Evolutionary conservation across 2,888 invertebrate genomes (phyloP).

Genomic region (Vesta saturnalis): DNA sequence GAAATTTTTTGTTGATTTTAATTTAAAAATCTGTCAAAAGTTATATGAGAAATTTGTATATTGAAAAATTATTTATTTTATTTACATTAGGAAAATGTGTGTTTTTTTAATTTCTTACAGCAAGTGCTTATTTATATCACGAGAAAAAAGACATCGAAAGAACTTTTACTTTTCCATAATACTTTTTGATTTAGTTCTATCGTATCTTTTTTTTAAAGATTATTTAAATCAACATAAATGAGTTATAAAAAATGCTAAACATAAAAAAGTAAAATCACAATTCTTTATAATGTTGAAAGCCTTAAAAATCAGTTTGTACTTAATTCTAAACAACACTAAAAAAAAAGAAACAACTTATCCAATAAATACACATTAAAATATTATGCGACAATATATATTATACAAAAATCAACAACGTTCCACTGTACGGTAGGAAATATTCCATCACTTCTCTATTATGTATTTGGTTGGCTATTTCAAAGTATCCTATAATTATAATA

Average conservation of each 20-base stretch:
- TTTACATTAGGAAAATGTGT: constrained; percentile 38
- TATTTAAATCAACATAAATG: constrained; percentile 20
- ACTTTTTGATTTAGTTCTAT: constrained; percentile 4
- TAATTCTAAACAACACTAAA: constrained; percentile 5
- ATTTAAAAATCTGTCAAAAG: too few species aligned
- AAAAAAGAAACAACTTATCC: not conserved
- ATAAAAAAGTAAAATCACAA: constrained; percentile 6
- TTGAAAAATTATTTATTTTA: constrained; percentile 40
- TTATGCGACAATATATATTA: not conserved
- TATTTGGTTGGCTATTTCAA: constrained; percentile 10
- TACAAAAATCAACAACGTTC: constrained; percentile 4
- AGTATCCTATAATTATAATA: constrained; percentile 1
- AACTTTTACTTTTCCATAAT: not conserved
- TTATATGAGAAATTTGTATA: not conserved
- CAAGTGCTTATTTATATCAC: constrained; percentile 34
- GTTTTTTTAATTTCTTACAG: constrained; percentile 32
- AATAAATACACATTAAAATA: constrained; percentile 4
- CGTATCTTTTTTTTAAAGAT: constrained; percentile 5
- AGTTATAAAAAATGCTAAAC: not conserved
- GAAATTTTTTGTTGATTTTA: too few species aligned
- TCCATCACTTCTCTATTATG: not conserved
- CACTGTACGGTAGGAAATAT: not conserved
- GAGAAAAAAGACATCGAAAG: constrained; percentile 4
- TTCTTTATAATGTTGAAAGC: not conserved
- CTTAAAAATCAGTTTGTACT: constrained; percentile 8